These are phyloP conservation scores for Drosophila yakuba DNA, from an alignment of 1,140 invertebrate genomes.

Conservation along the genomic window DNA sequence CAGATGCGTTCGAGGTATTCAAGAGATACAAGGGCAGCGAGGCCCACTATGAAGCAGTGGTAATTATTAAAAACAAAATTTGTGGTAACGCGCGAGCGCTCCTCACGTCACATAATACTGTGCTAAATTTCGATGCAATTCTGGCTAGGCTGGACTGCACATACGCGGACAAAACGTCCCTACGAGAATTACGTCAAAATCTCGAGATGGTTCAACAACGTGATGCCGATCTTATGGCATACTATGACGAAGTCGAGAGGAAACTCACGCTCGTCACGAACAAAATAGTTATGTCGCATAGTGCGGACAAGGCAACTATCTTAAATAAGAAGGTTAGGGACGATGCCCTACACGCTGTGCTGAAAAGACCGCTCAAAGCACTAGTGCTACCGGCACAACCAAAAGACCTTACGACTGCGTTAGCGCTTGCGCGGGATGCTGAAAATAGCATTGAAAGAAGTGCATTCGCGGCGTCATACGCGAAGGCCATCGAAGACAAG, in stretches of 20 bases:
- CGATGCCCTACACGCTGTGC: too few relatives aligned
- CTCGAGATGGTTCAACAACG: conserved; percentile 1
- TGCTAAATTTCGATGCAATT: conserved; percentile 7
- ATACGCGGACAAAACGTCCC: conserved; percentile 10
- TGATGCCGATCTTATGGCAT: conserved; percentile 3
- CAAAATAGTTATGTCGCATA: conserved; percentile 12
- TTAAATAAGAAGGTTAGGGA: too few relatives aligned
- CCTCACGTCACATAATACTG: conserved; percentile 1
- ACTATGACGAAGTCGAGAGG: conserved; percentile 8
- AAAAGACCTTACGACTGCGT: too few relatives aligned
- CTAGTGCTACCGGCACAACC: too few relatives aligned
- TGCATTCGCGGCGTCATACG: neutral
- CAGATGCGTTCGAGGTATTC: neutral
- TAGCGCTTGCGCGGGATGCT: conserved; percentile 1
- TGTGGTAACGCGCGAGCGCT: neutral
- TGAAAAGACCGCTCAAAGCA: too few relatives aligned
- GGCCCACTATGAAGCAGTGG: neutral
- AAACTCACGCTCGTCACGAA: conserved; percentile 8
- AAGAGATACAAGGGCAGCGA: conserved; percentile 3
- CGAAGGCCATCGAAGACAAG: neutral
- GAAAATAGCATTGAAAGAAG: conserved; percentile 8
- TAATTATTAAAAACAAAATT: conserved; percentile 8
- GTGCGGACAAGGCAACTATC: neutral
- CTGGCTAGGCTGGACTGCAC: conserved; percentile 17
- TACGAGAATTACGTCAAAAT: conserved; percentile 4